Base-by-base conservation (phyloP, 2,888 invertebrate genomes). In the Hirtodrosophila duncani region DNA sequence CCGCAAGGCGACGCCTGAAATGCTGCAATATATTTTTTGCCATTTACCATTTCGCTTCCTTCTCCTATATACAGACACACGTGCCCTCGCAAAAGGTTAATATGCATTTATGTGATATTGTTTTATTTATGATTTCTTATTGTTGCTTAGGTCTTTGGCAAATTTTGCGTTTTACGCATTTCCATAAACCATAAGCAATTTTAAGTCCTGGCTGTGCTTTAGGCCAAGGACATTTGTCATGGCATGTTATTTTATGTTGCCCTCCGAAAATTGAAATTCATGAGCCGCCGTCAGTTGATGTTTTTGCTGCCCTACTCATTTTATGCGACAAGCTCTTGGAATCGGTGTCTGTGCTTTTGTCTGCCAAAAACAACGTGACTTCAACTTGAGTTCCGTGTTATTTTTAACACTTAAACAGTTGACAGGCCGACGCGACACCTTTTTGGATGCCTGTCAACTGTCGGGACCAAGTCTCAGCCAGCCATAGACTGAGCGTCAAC, bases 61-160 rank as follows among this genome's bases (percentile, higher is more conserved):
- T 6, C 26, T 1, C 9, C 7, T 23, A 10, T 26, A 3, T 26
- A 13, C 16, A 11, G 8, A 3, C 49, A 14, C 18, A 5, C 8
- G 24, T n/a, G n/a, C n/a, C n/a, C n/a, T n/a, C 9, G 36, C n/a
- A 34, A 14, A 27, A 51, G 39, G 33, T 26, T 36, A 52, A 51
- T 60, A 52, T 68, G 74, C 62, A 60, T 63, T 75, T 67, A 64
- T 74, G 42, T 42, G 58, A 62, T 70, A 72, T 70, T 79, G 75
- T 74, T 75, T 71, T 79, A 74, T 74, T 74, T 79, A 74, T 75
- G 70, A 74, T 74, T 75, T 63, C 61, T 70, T 78, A 78, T 66
- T 55, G 52, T 49, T 60, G 67, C 66, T 63, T 55, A 55, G 65
- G 58, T 51, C 52, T 38, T 59, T 59, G 68, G 61, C 57, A 68